Percentiles rank a stretch among this genome's conserved stretches.
These are phyloP conservation scores for Heteromormyrus szaboi DNA, from an alignment of 2,797 vertebrate species.

Conservation along the genomic window DNA sequence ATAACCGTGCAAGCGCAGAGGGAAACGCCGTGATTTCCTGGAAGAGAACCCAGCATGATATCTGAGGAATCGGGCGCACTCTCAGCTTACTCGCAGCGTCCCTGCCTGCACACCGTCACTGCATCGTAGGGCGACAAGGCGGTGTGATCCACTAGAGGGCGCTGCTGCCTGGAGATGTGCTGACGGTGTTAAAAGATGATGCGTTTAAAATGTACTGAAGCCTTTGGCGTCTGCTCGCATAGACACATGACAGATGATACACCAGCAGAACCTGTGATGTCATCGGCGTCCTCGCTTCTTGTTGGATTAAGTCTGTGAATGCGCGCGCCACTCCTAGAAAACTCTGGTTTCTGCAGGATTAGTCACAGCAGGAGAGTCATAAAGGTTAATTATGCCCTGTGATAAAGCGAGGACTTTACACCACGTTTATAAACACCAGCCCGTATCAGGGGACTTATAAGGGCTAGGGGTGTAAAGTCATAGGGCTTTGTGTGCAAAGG, in stretches of 20 bases:
- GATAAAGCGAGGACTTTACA: background rate
- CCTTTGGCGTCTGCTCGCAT: background rate
- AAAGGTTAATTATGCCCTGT: constrained; percentile 2
- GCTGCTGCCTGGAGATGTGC: background rate
- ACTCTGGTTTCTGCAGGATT: background rate
- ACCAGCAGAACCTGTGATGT: background rate
- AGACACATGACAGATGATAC: background rate
- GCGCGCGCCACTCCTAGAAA: background rate
- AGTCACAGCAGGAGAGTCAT: background rate
- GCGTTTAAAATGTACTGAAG: background rate
- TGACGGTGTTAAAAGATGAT: background rate
- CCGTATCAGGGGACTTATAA: background rate
- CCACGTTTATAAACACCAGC: background rate
- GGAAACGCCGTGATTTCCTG: background rate
- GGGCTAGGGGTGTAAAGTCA: background rate
- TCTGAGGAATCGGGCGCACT: background rate
- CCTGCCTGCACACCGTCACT: background rate
- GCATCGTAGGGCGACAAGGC: background rate
- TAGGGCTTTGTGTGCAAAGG: background rate
- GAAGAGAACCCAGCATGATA: background rate
- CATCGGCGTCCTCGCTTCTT: background rate
- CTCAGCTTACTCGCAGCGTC: background rate
- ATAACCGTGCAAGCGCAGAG: background rate
- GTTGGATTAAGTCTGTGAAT: background rate
- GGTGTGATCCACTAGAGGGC: background rate